Percentiles rank a stretch among this genome's conserved stretches.
These are phyloP conservation scores for Drosophila cardini DNA, from an alignment of 1,140 invertebrate species.

Conservation along the genomic window DNA sequence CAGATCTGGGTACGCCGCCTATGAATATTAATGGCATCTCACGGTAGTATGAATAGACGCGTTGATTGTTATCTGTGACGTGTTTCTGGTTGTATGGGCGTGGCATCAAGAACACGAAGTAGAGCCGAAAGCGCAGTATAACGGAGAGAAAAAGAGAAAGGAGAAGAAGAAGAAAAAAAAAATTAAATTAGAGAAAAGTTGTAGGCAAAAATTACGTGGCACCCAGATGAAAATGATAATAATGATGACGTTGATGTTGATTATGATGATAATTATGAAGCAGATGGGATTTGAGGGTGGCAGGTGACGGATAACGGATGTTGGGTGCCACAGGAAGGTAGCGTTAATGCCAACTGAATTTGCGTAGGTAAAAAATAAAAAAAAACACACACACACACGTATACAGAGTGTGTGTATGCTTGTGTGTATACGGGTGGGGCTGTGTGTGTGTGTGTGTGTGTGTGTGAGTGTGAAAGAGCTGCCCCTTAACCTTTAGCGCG, in stretches of 20 bases:
- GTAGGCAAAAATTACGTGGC: constrained; percentile 63
- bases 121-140: neutral
- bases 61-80: constrained; percentile 87
- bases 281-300: neutral
- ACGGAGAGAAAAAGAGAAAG: neutral
- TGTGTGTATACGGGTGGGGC: constrained; percentile 5
- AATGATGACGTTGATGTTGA: constrained; percentile 33
- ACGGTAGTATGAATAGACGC: constrained; percentile 90
- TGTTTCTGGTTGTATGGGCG: constrained; percentile 85
- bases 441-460: constrained; percentile 24
- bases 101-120: constrained; percentile 1
- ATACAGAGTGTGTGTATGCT: neutral
- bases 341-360: constrained; percentile 40
- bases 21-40: constrained; percentile 98
- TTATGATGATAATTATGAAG: constrained; percentile 36
- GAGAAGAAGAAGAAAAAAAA: constrained; percentile 21
- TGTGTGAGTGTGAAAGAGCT: constrained; percentile 16
- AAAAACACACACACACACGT: no score
- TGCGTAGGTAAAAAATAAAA: constrained; percentile 19
- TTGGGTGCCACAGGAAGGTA: constrained; percentile 30
- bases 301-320: constrained; percentile 37
- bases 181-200: constrained; percentile 79
- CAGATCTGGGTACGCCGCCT: constrained; percentile 97
- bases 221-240: constrained; percentile 28
- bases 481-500: constrained; percentile 41